These are phyloP conservation scores for Drosophila longiperda DNA, from an alignment of 2,888 invertebrate species.

Conservation along the genomic window DNA sequence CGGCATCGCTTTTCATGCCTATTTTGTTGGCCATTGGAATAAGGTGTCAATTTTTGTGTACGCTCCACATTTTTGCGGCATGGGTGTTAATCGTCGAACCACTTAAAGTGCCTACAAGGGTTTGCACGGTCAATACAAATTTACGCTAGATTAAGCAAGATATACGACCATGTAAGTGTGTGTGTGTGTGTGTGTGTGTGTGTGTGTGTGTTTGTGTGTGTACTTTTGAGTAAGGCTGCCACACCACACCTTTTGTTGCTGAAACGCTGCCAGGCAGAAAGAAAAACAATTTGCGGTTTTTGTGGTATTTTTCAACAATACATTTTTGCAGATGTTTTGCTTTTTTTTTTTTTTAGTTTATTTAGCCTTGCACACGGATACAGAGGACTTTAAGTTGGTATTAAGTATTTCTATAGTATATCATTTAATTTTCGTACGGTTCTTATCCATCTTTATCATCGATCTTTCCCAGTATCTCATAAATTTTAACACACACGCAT, in stretches of 20 bases:
- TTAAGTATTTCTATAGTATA: constrained; percentile 41
- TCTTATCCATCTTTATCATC: constrained; percentile 49
- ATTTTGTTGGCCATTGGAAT: constrained; percentile 27
- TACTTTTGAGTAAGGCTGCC: not conserved
- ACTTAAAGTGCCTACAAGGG: constrained; percentile 49
- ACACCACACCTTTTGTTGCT: constrained; percentile 58
- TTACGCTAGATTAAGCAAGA: constrained; percentile 76
- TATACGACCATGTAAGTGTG: constrained; percentile 29
- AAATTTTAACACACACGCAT: constrained; percentile 48
- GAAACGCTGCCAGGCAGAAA: constrained; percentile 31
- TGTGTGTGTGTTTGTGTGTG: constrained; percentile 7
- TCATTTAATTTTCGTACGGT: constrained; percentile 47
- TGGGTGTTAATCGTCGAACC: constrained; percentile 71
- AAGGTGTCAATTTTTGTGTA: constrained; percentile 72
- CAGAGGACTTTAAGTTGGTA: constrained; percentile 67
- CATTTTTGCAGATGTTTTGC: constrained; percentile 46
- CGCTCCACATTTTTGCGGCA: constrained; percentile 52
- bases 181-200: not conserved
- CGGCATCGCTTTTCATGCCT: constrained; percentile 26
- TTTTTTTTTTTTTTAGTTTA: constrained; percentile 71
- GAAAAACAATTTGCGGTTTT: constrained; percentile 66
- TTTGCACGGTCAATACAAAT: constrained; percentile 65
- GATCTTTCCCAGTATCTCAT: constrained; percentile 45
- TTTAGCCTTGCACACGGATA: constrained; percentile 61
- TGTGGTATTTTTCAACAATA: constrained; percentile 74